phyloP scores from a whole-genome alignment of 2,797 vertebrate genomes.

The Salarias fasciatus region DNA sequence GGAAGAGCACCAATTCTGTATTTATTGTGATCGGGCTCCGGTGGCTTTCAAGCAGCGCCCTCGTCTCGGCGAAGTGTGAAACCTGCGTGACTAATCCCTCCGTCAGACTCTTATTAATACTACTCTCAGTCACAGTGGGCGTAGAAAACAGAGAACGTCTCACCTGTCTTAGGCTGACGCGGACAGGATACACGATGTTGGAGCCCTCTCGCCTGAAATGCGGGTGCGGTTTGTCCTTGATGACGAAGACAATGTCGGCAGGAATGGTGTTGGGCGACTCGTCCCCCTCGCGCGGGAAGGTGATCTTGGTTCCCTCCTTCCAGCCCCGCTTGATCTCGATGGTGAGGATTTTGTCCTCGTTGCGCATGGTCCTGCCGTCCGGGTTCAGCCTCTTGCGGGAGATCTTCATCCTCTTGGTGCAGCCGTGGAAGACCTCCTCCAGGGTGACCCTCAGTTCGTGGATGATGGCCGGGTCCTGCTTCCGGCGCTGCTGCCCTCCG shows the following conservation, averaged over 20 bases:
- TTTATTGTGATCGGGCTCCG: constrained; percentile 20
- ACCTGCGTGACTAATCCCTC: constrained; percentile 54
- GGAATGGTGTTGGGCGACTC: constrained; percentile 94
- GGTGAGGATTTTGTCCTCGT: constrained; percentile 97
- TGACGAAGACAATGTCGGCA: constrained; percentile 97
- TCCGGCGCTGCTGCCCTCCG: constrained; percentile 87
- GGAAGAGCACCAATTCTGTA: constrained; percentile 39
- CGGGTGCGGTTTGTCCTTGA: constrained; percentile 97
- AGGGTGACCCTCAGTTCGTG: constrained; percentile 95
- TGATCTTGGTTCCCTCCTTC: constrained; percentile 99
- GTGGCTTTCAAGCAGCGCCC: constrained; percentile 19
- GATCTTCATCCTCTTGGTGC: constrained; percentile 98
- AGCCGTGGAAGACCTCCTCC: constrained; percentile 96
- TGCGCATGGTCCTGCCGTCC: constrained; percentile 92
- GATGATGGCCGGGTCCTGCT: constrained; percentile 96
- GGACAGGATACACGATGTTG: constrained; percentile 94
- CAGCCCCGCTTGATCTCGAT: constrained; percentile 98
- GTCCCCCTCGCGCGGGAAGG: constrained; percentile 96
- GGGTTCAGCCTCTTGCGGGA: constrained; percentile 94
- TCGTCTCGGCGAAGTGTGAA: constrained; percentile 29
- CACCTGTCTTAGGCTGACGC: constrained; percentile 95
- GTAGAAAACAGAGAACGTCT: constrained; percentile 55
- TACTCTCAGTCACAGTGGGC: constrained; percentile 10
- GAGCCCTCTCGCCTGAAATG: constrained; percentile 97
- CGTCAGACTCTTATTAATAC: constrained; percentile 54